Evolutionary conservation across 2,888 invertebrate genomes (phyloP).

Genomic region (Subacronicta megacephala): DNA sequence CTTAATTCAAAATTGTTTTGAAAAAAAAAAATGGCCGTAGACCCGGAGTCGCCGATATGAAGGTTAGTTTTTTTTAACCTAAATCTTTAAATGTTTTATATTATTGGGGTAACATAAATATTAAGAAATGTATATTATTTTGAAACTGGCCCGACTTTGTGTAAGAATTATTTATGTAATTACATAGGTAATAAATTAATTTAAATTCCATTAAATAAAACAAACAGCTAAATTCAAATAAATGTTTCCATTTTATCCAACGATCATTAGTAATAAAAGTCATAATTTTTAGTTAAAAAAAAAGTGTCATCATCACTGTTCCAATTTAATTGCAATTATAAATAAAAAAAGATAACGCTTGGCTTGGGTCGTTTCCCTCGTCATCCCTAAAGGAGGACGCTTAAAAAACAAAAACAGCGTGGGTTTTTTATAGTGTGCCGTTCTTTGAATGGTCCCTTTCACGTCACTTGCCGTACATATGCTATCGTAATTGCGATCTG

Average conservation of each 20-base stretch:
- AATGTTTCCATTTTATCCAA: too few relatives aligned
- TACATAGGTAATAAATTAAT: too few relatives aligned
- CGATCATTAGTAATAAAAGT: too few relatives aligned
- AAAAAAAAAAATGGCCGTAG: constrained; percentile 1
- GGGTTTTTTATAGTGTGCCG: constrained; percentile 57
- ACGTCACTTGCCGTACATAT: constrained; percentile 64
- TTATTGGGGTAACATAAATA: too few relatives aligned
- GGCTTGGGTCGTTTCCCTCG: constrained; percentile 37
- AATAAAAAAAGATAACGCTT: constrained; percentile 43
- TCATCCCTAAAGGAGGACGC: constrained; percentile 47
- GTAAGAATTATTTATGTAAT: too few relatives aligned
- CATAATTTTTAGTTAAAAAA: constrained; percentile 14
- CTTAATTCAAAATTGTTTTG: not conserved
- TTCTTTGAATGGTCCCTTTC: constrained; percentile 60
- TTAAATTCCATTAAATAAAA: too few relatives aligned
- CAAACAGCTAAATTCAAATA: not conserved
- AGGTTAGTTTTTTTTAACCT: constrained; percentile 19
- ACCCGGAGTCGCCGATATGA: not conserved
- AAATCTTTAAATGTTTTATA: too few relatives aligned
- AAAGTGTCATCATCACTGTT: constrained; percentile 12
- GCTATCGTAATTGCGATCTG: constrained; percentile 74
- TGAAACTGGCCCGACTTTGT: too few relatives aligned
- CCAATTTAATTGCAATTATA: constrained; percentile 34
- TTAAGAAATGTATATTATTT: too few relatives aligned
- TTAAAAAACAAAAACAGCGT: constrained; percentile 55